These are phyloP conservation scores for Micrastur ruficollis DNA, from an alignment of 2,797 vertebrate species.

Conservation along the genomic window DNA sequence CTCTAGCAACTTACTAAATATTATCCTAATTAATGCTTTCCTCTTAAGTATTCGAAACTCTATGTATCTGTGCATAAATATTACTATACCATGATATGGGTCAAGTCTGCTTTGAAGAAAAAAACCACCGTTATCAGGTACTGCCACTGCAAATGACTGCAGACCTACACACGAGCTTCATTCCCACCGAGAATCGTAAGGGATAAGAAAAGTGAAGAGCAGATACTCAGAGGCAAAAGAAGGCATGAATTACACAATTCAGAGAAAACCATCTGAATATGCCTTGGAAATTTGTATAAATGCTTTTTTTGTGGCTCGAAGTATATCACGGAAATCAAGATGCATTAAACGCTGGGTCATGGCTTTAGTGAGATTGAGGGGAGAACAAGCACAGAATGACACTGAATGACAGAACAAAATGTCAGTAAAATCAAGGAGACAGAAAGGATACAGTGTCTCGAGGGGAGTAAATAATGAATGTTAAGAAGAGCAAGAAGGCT, in stretches of 20 bases:
- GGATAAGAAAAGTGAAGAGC: neutral
- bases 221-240: neutral
- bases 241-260: neutral
- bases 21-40: neutral
- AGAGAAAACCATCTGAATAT: neutral
- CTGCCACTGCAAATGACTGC: neutral
- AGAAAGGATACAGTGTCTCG: constrained; percentile 2
- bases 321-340: neutral
- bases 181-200: neutral
- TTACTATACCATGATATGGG: neutral
- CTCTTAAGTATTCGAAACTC: neutral
- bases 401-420: constrained; percentile 48
- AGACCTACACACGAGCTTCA: neutral
- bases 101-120: neutral
- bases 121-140: neutral
- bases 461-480: constrained; percentile 58
- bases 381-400: constrained; percentile 3
- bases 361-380: constrained; percentile 16
- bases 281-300: neutral
- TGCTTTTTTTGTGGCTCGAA: neutral
- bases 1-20: neutral
- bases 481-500: constrained; percentile 7
- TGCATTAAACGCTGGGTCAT: neutral
- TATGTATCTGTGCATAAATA: neutral
- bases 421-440: constrained; percentile 59